phyloP scores from a whole-genome alignment of 2,113 vertebrate genomes.

The Thamnaconus septentrionalis region DNA sequence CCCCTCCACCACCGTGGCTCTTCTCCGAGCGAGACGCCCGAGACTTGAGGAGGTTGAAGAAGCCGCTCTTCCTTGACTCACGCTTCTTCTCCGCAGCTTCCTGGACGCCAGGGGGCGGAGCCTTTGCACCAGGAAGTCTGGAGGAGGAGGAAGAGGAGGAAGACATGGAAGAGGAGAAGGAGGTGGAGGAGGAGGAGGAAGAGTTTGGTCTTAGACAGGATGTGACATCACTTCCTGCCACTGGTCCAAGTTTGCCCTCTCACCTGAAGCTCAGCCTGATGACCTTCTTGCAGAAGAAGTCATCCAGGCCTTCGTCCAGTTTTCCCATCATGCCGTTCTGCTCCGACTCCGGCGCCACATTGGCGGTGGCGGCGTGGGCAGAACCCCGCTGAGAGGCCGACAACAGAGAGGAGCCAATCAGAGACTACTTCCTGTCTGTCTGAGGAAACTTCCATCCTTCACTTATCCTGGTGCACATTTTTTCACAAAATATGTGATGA shows the following conservation, averaged over 20 bases:
- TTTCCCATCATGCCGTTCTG: conserved; percentile 82
- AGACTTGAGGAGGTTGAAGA: conserved; percentile 91
- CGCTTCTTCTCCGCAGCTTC: conserved; percentile 82
- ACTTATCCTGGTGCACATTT: too few relatives aligned
- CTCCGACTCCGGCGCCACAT: conserved; percentile 74
- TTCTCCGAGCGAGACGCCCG: conserved; percentile 84
- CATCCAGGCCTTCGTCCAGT: conserved; percentile 94
- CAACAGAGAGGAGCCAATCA: background rate
- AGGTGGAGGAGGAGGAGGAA: too few relatives aligned
- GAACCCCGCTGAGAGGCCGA: conserved; percentile 33
- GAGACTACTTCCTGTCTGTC: too few relatives aligned
- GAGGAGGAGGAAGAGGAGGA: background rate
- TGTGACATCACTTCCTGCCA: too few relatives aligned
- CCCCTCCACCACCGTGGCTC: conserved; percentile 29
- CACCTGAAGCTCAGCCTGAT: conserved; percentile 82
- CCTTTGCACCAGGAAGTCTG: conserved; percentile 70
- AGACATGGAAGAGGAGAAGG: too few relatives aligned
- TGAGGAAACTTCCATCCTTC: too few relatives aligned
- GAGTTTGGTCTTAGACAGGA: too few relatives aligned
- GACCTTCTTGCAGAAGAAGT: conserved; percentile 95
- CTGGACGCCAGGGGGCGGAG: conserved; percentile 37
- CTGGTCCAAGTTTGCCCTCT: conserved; percentile 6
- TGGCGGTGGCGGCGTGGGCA: conserved; percentile 40
- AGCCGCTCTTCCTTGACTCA: conserved; percentile 88
- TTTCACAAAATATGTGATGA: too few relatives aligned